Percentiles rank a stretch among this genome's conserved stretches.
These are phyloP conservation scores for Cyprinodon tularosa DNA, from an alignment of 2,113 vertebrate genomes.

Conservation along the genomic window DNA sequence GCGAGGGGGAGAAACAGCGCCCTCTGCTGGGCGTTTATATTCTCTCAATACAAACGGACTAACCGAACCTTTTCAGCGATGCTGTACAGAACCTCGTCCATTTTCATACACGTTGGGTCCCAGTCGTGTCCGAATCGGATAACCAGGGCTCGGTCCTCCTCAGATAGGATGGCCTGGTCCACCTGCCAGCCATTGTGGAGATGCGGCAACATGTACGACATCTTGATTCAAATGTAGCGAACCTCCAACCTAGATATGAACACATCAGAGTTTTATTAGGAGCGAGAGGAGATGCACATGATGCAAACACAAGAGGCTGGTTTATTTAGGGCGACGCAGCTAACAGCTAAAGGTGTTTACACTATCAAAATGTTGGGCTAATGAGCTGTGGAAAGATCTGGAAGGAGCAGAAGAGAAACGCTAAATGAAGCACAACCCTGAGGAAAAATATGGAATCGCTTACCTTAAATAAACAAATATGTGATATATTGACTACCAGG, in stretches of 20 bases:
- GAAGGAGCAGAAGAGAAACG: not conserved
- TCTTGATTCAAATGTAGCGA: constrained; percentile 55
- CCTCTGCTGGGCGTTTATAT: not conserved
- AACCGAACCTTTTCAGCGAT: constrained; percentile 93
- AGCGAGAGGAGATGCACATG: not conserved
- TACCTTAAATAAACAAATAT: constrained; percentile 6
- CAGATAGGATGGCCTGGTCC: constrained; percentile 97
- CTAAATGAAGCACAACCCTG: not conserved
- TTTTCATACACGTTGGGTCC: constrained; percentile 99
- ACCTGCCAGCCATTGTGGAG: constrained; percentile 99
- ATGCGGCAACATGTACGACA: constrained; percentile 99
- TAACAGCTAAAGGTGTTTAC: not conserved
- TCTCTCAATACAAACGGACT: not conserved
- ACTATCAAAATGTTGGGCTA: not conserved
- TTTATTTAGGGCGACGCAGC: not conserved
- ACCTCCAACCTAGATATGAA: not conserved
- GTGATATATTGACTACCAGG: not conserved
- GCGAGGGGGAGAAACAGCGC: not conserved
- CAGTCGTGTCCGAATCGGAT: constrained; percentile 98
- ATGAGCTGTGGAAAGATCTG: constrained; percentile 12
- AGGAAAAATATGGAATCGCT: rapidly evolving
- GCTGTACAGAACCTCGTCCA: constrained; percentile 97
- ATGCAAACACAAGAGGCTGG: not conserved
- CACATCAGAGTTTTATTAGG: not conserved
- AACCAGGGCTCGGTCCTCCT: constrained; percentile 95